Conservation (phyloP, 2,888 invertebrate species). For the Ypsolopha scabrella region DNA sequence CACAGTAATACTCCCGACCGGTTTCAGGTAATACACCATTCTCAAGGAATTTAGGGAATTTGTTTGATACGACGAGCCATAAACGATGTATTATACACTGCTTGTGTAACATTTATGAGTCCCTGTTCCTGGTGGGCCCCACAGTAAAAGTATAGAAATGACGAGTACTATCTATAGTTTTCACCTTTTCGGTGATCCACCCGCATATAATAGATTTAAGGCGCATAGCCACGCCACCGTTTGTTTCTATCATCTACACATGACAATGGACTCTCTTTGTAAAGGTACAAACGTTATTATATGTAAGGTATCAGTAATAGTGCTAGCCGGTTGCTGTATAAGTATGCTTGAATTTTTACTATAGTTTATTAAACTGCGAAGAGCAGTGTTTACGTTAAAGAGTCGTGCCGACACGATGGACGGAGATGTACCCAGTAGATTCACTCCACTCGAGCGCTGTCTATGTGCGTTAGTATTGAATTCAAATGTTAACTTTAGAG, state of each 20-base stretch:
- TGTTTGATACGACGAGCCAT: too few relatives aligned
- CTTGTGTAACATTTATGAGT: too few relatives aligned
- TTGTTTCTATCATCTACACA: conserved; percentile 55
- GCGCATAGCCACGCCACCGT: too few relatives aligned
- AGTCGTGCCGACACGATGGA: neutral
- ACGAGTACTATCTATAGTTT: too few relatives aligned
- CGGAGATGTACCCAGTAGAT: neutral
- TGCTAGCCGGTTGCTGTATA: conserved; percentile 56
- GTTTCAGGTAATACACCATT: too few relatives aligned
- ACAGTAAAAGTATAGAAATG: too few relatives aligned
- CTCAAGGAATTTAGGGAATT: too few relatives aligned
- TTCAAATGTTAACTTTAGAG: conserved; percentile 7
- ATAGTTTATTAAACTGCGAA: conserved; percentile 10
- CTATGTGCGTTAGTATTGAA: conserved; percentile 4
- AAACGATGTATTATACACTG: too few relatives aligned
- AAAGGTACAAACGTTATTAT: conserved; percentile 63
- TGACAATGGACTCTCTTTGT: conserved; percentile 70
- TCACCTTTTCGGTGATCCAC: too few relatives aligned
- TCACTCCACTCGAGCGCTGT: neutral
- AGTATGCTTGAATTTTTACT: conserved; percentile 35
- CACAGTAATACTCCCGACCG: too few relatives aligned
- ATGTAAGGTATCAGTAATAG: conserved; percentile 56
- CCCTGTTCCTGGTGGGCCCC: too few relatives aligned
- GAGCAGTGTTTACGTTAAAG: conserved; percentile 1
- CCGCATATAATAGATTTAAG: too few relatives aligned